Evolutionary conservation across 1,140 invertebrate genomes (phyloP), one percentile per base, ranked within the genome.

Genomic region (Heliconius nattereri): DNA sequence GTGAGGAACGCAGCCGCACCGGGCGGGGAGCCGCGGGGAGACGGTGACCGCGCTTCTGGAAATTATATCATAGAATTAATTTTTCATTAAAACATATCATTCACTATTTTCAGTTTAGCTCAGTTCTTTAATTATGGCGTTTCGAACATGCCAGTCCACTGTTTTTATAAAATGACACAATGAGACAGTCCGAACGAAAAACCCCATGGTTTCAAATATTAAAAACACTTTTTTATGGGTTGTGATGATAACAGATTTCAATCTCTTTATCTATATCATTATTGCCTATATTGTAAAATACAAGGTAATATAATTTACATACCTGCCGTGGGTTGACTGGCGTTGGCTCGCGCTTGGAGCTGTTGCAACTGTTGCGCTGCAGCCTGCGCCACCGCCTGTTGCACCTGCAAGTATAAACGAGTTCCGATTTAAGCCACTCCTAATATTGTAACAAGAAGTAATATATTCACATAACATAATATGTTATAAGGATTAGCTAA

Each of bases 331-430:
- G 95, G 79, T 90, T 93, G 60, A 89, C 83, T 78, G 91, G 90
- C 77, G 87, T 94, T 87, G 85, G 87, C 86, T 78, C 97, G 97
- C 75, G 97, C 96, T 87, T 98, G 97, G 83, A 98, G 97, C 73
- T 97, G 93, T 76, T 97, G 97, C 84, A 98, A 97, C 54, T 98
- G 95, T 82, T 97, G 97, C 91, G 98, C 97, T 1, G 97, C 97
- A 72, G 97, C 97, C 91, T 98, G 97, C 9, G 97, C 97, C 79
- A 98, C 96, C 1, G 97, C 97, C 86, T 98, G 97, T 86, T 95
- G 94, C 80, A 95, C 94, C 94, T 94, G 88, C n/a, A 80, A 49
- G 6, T 26, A 35, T n/a, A 40, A 26, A 20, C 32, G 26, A 66
- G 60, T 66, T 66, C 7, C 60, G 13, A 66, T 66, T 26, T 29